These are phyloP conservation scores for Amblyornis subalaris DNA, from an alignment of 2,113 vertebrate species.

Conservation along the genomic window DNA sequence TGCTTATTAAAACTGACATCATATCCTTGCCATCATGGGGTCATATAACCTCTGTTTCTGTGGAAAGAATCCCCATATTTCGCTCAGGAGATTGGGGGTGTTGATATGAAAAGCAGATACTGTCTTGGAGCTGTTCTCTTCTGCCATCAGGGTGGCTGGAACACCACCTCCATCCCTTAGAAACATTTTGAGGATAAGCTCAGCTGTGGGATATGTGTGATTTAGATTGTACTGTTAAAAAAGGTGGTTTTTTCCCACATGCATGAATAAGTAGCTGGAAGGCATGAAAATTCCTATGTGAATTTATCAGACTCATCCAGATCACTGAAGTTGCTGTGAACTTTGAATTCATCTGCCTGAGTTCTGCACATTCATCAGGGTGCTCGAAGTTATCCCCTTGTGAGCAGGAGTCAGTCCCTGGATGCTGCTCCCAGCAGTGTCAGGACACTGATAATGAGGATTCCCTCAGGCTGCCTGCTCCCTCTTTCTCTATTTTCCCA, in stretches of 20 bases:
- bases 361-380: not conserved
- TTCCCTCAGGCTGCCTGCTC: not conserved
- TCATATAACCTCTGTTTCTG: fast-evolving
- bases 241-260: not conserved
- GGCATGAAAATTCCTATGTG: not conserved
- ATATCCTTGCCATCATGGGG: not conserved
- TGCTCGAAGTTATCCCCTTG: not conserved
- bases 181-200: not conserved
- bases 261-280: not conserved
- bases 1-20: not conserved
- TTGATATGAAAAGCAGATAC: not conserved
- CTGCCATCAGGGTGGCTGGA: not conserved
- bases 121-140: fast-evolving
- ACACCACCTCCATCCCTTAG: fast-evolving
- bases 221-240: not conserved
- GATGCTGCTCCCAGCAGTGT: not conserved
- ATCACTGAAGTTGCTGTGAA: not conserved
- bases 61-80: not conserved
- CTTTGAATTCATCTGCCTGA: not conserved
- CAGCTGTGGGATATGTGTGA: fast-evolving
- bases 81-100: not conserved
- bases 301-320: not conserved
- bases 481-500: not conserved
- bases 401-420: not conserved
- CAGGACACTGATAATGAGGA: not conserved